phyloP scores from a whole-genome alignment of 2,113 vertebrate genomes.

The Dasyprocta punctata region DNA sequence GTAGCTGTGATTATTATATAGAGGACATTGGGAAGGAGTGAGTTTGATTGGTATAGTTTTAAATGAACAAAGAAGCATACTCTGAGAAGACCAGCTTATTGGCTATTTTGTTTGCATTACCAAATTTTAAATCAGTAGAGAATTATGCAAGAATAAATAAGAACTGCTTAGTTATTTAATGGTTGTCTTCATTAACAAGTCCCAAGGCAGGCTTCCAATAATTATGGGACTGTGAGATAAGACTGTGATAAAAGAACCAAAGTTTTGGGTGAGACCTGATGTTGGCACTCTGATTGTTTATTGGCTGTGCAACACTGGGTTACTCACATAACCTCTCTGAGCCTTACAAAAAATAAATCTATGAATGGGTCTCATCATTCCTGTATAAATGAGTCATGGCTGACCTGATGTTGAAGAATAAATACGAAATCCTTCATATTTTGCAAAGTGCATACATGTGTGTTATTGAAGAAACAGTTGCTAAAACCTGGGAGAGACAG shows the following conservation, averaged over 20 bases:
- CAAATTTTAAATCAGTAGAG: not conserved
- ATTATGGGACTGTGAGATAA: too few relatives aligned
- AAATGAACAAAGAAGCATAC: not conserved
- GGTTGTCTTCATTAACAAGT: too few relatives aligned
- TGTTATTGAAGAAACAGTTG: not conserved
- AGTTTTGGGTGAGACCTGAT: not conserved
- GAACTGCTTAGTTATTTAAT: not conserved
- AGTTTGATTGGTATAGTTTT: not conserved
- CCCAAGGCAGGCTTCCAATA: not conserved
- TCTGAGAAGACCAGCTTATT: not conserved
- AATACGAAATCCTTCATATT: not conserved
- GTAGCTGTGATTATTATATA: not conserved
- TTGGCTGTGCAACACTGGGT: not conserved
- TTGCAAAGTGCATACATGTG: not conserved
- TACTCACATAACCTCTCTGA: not conserved
- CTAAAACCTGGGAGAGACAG: not conserved
- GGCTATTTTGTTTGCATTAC: not conserved
- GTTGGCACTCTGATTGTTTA: too few relatives aligned
- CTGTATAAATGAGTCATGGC: not conserved
- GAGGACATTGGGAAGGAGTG: not conserved
- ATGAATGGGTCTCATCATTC: not conserved
- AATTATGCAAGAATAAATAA: not conserved
- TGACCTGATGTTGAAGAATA: not conserved
- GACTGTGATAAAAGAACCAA: not conserved
- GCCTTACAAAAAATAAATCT: not conserved